phyloP scores from a whole-genome alignment of 2,797 vertebrate genomes.

The Passerculus sandwichensis region DNA sequence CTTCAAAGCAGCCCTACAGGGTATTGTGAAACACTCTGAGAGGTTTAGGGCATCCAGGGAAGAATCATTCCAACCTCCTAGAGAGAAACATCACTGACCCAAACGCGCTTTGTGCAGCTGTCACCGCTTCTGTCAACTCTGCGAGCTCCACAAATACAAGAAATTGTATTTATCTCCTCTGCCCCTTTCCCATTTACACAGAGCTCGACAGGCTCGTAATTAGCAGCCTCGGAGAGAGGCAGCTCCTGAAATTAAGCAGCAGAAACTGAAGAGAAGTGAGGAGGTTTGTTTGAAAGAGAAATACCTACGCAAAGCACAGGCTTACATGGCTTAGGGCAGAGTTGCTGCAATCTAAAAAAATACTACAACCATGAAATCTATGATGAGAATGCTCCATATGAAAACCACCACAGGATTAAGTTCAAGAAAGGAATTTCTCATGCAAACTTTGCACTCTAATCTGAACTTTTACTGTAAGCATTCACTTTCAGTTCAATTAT shows the following conservation, averaged over 20 bases:
- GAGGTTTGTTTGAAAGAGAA: conserved; percentile 5
- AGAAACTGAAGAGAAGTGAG: not conserved
- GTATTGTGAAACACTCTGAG: not conserved
- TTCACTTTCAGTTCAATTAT: conserved; percentile 51
- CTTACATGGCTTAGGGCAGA: conserved; percentile 14
- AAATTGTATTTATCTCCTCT: not conserved
- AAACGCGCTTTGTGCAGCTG: not conserved
- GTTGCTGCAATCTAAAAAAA: conserved; percentile 47
- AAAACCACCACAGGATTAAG: conserved; percentile 65
- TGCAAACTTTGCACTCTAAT: conserved; percentile 58
- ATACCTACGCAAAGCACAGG: not conserved
- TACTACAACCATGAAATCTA: conserved; percentile 46
- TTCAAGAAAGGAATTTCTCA: conserved; percentile 65
- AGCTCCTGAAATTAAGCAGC: not conserved
- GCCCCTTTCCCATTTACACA: not conserved
- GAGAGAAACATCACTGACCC: conserved; percentile 11
- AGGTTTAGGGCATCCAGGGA: conserved; percentile 5
- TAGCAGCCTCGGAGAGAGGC: not conserved
- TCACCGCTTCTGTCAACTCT: not conserved
- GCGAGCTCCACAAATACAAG: not conserved
- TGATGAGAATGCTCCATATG: conserved; percentile 49
- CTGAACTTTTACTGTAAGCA: conserved; percentile 64
- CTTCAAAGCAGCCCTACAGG: conserved; percentile 27
- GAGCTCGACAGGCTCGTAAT: not conserved
- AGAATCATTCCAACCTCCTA: not conserved